phyloP scores from a whole-genome alignment of 2,888 invertebrate genomes.

The Ephialtes manifestator region DNA sequence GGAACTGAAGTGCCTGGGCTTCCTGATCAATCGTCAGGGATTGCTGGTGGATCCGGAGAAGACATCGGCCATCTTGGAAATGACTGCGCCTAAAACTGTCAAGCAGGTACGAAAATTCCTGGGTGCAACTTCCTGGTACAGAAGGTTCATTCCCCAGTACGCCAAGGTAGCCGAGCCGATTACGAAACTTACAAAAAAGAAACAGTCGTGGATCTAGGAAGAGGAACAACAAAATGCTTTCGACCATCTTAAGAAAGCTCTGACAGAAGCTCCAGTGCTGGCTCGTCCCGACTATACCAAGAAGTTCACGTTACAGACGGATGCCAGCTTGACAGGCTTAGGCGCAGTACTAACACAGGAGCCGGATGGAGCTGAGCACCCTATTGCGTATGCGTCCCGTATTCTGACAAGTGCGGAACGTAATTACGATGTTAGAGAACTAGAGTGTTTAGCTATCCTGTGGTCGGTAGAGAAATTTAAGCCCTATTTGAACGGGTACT shows the following conservation, averaged over 20 bases:
- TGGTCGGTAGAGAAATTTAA: slow-evolving; percentile 72
- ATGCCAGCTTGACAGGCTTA: slow-evolving; percentile 68
- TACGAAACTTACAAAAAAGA: slow-evolving; percentile 66
- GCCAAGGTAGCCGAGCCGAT: slow-evolving; percentile 65
- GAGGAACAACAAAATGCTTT: neutral
- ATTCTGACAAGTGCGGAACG: slow-evolving; percentile 52
- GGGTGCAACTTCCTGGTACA: slow-evolving; percentile 75
- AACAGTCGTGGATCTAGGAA: slow-evolving; percentile 25
- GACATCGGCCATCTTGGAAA: slow-evolving; percentile 19
- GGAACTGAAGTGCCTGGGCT: slow-evolving; percentile 55
- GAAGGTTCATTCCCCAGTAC: slow-evolving; percentile 70
- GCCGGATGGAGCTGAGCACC: slow-evolving; percentile 48
- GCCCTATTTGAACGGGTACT: slow-evolving; percentile 72
- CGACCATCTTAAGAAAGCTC: neutral
- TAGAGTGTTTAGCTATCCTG: slow-evolving; percentile 73
- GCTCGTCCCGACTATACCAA: slow-evolving; percentile 39
- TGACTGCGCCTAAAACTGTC: slow-evolving; percentile 39
- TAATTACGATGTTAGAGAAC: slow-evolving; percentile 68
- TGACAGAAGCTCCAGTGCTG: slow-evolving; percentile 5
- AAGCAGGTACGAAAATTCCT: slow-evolving; percentile 72
- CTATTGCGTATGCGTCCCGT: slow-evolving; percentile 67
- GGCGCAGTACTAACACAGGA: slow-evolving; percentile 48
- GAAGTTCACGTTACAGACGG: slow-evolving; percentile 67
- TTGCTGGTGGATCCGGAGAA: slow-evolving; percentile 18
- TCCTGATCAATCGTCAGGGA: slow-evolving; percentile 28